Evolutionary conservation across 2,113 vertebrate genomes (phyloP), one percentile per base, ranked within the genome.

Genomic region (Colius striatus): DNA sequence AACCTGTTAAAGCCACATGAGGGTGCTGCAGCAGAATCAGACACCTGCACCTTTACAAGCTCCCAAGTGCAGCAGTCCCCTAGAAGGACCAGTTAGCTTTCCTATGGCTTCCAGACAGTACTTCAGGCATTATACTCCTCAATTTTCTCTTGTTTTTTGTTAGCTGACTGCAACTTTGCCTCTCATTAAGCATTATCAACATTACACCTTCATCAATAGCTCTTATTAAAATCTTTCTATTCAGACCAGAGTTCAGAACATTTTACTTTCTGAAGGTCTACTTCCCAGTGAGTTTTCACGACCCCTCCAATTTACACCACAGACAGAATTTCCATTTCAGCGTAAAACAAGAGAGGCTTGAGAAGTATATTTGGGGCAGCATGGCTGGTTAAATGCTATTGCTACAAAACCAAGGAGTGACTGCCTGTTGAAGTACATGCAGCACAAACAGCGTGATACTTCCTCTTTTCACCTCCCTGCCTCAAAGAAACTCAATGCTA

Each of bases 11-110:
- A 65, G 82, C 96, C 97, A 95, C 94, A 75, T 29, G 97, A 96
- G 97, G 97, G 97, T 86, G 96, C 97, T 85, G 41, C 43, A 78
- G 87, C 67, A 72, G 65, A 89, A 73, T 73, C 58, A 77, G 94
- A 84, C 20, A 78, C 41, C 30, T 57, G 45, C 23, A 65, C 78
- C 1, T 1, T 43, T 61, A 62, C 4, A 81, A 91, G 73, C 83
- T 68, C 62, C 29, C 70, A 34, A 67, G 92, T 91, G 41, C 79
- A 90, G 86, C 61, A 58, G 50, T n/a, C 6, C 57, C 34, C 22
- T 30, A 41, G 65, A 66, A 16, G 7, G 47, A 38, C 66, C 38
- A 9, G 14, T 92, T n/a, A 74, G 26, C 71, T 73, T 48, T 57
- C 48, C 65, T 23, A 11, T 5, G 25, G 58, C n/a, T 87, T 75